Percentiles rank a stretch among this genome's conserved stretches.
phyloP scores from a whole-genome alignment of 2,797 vertebrate genomes.

The Phataginus tetradactyla region DNA sequence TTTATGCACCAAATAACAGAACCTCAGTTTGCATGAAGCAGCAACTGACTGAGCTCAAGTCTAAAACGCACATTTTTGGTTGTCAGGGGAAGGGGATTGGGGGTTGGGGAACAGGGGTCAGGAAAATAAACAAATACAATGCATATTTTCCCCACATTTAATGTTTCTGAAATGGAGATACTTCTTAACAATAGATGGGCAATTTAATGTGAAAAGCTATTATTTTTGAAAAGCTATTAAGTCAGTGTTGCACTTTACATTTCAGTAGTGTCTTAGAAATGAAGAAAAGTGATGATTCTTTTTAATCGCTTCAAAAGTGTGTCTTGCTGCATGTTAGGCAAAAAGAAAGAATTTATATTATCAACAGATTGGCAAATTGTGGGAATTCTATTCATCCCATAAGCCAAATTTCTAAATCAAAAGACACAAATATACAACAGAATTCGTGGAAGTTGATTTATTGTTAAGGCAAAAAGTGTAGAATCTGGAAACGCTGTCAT shows the following conservation, averaged over 20 bases:
- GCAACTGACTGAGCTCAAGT: neutral
- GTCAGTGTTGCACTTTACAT: neutral
- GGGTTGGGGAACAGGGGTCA: neutral
- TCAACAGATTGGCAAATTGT: neutral
- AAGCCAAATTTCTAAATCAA: constrained; percentile 1
- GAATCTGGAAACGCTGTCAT: neutral
- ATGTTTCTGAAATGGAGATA: neutral
- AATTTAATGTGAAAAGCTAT: neutral
- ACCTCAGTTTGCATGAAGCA: neutral
- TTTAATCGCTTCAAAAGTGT: neutral
- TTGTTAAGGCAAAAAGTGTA: neutral
- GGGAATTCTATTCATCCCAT: neutral
- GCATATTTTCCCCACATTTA: neutral
- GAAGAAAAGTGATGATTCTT: neutral
- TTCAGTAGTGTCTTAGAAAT: neutral
- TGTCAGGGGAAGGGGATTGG: too few species aligned
- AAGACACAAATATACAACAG: neutral
- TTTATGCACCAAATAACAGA: neutral
- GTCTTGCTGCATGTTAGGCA: neutral
- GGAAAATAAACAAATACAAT: neutral
- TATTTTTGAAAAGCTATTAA: neutral
- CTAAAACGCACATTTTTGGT: neutral
- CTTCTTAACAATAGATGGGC: neutral
- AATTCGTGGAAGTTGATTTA: neutral
- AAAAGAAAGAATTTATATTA: neutral